Percentiles rank a stretch among this genome's conserved stretches.
These are phyloP conservation scores for Holcopasites calliopsidis DNA, from an alignment of 1,140 invertebrate species.

Conservation along the genomic window DNA sequence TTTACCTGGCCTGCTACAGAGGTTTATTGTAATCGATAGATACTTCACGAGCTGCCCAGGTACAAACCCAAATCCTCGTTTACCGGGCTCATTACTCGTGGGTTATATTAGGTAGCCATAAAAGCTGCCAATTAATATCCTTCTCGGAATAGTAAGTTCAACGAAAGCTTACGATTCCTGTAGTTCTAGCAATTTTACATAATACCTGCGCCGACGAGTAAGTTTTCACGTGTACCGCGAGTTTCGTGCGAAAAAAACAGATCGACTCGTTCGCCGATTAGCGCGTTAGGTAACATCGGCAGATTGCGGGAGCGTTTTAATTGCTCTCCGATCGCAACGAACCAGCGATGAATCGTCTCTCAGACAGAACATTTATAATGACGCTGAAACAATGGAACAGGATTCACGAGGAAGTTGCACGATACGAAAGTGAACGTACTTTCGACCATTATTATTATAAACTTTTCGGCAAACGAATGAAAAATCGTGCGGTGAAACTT, in stretches of 20 bases:
- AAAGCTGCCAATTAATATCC: neutral
- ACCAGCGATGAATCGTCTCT: constrained; percentile 4
- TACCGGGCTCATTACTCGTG: neutral
- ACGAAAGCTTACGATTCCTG: no score
- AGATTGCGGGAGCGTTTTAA: constrained; percentile 16
- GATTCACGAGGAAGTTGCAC: neutral
- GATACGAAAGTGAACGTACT: constrained; percentile 10
- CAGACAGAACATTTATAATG: constrained; percentile 4
- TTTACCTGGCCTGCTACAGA: neutral
- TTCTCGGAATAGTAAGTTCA: neutral
- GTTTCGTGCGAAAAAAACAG: no score
- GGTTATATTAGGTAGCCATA: neutral
- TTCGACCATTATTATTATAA: neutral
- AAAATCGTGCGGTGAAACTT: no score
- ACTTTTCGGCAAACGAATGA: no score
- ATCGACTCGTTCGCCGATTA: neutral
- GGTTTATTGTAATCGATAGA: neutral
- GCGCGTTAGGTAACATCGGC: neutral
- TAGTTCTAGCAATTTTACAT: no score
- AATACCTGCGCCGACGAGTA: no score
- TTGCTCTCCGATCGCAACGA: constrained; percentile 10
- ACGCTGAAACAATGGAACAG: constrained; percentile 11
- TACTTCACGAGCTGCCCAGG: neutral
- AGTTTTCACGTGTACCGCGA: no score
- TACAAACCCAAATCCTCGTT: neutral